phyloP scores from a whole-genome alignment of 2,888 invertebrate species.

The Choristoneura rosaceana region DNA sequence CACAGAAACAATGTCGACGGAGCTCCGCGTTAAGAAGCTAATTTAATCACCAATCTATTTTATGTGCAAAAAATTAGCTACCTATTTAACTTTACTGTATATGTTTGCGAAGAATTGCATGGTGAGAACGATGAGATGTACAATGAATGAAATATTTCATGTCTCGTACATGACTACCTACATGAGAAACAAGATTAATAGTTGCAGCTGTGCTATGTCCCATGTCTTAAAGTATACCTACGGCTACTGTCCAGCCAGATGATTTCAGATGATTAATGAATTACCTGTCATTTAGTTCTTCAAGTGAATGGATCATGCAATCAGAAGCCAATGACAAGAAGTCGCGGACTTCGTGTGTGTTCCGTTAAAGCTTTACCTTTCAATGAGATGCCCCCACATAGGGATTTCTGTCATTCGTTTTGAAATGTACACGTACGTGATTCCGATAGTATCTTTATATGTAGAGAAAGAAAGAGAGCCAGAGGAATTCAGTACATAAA shows the following conservation, averaged over 20 bases:
- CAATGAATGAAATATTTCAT: neutral
- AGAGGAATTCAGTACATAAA: too few species aligned
- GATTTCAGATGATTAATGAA: slow-evolving; percentile 24
- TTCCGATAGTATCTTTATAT: too few species aligned
- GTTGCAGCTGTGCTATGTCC: neutral
- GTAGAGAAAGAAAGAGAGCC: too few species aligned
- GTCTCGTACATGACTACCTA: neutral
- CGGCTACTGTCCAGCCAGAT: slow-evolving; percentile 1
- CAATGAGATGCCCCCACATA: neutral
- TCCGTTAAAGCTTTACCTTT: slow-evolving; percentile 3
- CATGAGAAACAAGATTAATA: slow-evolving; percentile 5
- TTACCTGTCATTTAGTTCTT: slow-evolving; percentile 8
- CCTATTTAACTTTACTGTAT: too few species aligned
- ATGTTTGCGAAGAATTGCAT: too few species aligned
- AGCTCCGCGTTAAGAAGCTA: too few species aligned
- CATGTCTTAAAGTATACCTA: slow-evolving; percentile 13
- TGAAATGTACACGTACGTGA: too few species aligned
- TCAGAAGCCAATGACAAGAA: slow-evolving; percentile 4
- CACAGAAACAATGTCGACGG: too few species aligned
- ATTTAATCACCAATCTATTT: too few species aligned
- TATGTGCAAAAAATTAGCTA: too few species aligned
- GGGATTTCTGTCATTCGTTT: neutral
- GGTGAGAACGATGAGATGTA: neutral
- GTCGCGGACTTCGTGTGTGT: slow-evolving; percentile 29
- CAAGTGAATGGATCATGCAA: slow-evolving; percentile 17